Conservation (phyloP, 2,888 invertebrate genomes). For the Pandemis cinnamomeana region DNA sequence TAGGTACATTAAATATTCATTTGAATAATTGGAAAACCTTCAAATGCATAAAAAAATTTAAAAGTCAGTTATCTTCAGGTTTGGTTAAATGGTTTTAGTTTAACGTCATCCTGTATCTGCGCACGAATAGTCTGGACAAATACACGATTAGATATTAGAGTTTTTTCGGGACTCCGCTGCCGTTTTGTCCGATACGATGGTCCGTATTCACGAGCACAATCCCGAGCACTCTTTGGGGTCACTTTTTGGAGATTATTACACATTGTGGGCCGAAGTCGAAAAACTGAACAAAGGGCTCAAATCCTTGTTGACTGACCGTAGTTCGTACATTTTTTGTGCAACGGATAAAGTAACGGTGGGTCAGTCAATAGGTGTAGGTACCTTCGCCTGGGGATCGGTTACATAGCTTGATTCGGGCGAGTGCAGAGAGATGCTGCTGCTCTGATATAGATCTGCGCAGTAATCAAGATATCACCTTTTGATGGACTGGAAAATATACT, state of each 20-base stretch:
- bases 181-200: slow-evolving; percentile 61
- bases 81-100: background rate
- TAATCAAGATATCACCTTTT: slow-evolving; percentile 57
- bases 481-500: slow-evolving; percentile 71
- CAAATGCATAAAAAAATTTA: no score
- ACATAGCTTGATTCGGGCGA: slow-evolving; percentile 61
- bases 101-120: slow-evolving; percentile 59
- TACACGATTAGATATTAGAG: slow-evolving; percentile 63
- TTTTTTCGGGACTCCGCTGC: slow-evolving; percentile 63
- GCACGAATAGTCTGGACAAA: slow-evolving; percentile 59
- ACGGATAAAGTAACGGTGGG: slow-evolving; percentile 60
- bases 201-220: slow-evolving; percentile 63
- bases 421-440: slow-evolving; percentile 49
- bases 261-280: slow-evolving; percentile 75
- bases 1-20: background rate
- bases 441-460: slow-evolving; percentile 49
- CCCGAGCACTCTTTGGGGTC: slow-evolving; percentile 80
- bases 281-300: slow-evolving; percentile 70
- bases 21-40: no score
- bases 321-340: slow-evolving; percentile 56
- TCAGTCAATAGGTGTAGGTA: slow-evolving; percentile 46
- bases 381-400: slow-evolving; percentile 58
- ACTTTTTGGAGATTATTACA: slow-evolving; percentile 82
- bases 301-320: slow-evolving; percentile 76
- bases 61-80: background rate